A percentile compares a stretch with the other conserved stretches of the same genome.
Evolutionary conservation across 2,797 vertebrate species (phyloP).

Genomic region (Remorina albescens): DNA sequence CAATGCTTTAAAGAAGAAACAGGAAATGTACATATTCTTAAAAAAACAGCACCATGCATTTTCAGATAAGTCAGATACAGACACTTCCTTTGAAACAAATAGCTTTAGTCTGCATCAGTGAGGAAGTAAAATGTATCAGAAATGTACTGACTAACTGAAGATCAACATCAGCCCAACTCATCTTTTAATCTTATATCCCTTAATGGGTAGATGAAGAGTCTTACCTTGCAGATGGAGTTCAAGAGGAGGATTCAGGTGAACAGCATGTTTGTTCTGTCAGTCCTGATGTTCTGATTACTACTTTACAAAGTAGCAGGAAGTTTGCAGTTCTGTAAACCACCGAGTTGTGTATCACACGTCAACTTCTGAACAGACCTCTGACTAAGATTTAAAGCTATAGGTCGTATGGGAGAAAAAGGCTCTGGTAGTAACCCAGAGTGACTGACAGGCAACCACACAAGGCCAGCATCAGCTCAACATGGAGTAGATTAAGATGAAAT

Average conservation of each 20-base stretch:
- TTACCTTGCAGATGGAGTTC: conserved; percentile 48
- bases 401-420: conserved; percentile 12
- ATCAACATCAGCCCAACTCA: neutral
- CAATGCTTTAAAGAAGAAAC: conserved; percentile 48
- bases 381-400: conserved; percentile 8
- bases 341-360: conserved; percentile 11
- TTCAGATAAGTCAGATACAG: conserved; percentile 22
- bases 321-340: conserved; percentile 54
- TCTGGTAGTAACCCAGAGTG: neutral
- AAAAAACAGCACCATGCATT: neutral
- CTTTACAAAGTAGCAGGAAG: conserved; percentile 57
- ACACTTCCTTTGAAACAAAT: conserved; percentile 31
- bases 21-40: conserved; percentile 66
- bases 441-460: neutral
- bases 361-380: conserved; percentile 28
- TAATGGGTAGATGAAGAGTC: neutral
- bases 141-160: neutral
- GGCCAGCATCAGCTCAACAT: neutral
- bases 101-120: neutral
- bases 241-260: conserved; percentile 1
- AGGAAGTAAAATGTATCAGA: conserved; percentile 11
- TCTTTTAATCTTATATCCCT: neutral
- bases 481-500: neutral
- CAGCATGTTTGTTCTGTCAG: conserved; percentile 5
- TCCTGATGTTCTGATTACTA: conserved; percentile 17